Percentiles rank a stretch among this genome's conserved stretches.
These are phyloP conservation scores for Podarcis lilfordi DNA, from an alignment of 2,797 vertebrate genomes.

Conservation along the genomic window DNA sequence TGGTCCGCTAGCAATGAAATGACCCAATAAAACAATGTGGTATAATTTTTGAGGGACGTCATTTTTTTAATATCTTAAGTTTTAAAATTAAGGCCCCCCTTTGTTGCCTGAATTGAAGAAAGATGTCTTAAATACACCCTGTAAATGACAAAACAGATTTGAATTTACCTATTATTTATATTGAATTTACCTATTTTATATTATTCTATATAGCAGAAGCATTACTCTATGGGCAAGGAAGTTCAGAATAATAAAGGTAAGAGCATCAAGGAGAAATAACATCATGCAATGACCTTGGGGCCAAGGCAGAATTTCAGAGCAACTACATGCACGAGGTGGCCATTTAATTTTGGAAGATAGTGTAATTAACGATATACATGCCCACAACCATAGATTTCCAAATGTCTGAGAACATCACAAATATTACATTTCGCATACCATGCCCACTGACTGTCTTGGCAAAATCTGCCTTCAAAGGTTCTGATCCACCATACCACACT, in stretches of 20 bases:
- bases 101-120: constrained; percentile 51
- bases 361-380: neutral
- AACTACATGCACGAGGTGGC: neutral
- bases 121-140: constrained; percentile 49
- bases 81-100: constrained; percentile 65
- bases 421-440: neutral
- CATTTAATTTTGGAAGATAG: neutral
- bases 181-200: neutral
- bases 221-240: neutral
- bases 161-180: neutral
- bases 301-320: neutral
- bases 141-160: constrained; percentile 35
- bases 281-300: neutral
- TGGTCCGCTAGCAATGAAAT: constrained; percentile 66
- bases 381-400: neutral
- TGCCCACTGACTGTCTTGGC: neutral
- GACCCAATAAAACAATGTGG: constrained; percentile 57
- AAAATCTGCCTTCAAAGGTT: neutral
- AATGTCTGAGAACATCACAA: neutral
- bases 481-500: neutral
- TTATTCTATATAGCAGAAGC: neutral
- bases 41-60: constrained; percentile 68
- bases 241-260: constrained; percentile 14
- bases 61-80: constrained; percentile 63
- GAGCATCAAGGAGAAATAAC: neutral